Evolutionary conservation across 2,888 invertebrate species (phyloP).

Genomic region (Tipula lateralis): DNA sequence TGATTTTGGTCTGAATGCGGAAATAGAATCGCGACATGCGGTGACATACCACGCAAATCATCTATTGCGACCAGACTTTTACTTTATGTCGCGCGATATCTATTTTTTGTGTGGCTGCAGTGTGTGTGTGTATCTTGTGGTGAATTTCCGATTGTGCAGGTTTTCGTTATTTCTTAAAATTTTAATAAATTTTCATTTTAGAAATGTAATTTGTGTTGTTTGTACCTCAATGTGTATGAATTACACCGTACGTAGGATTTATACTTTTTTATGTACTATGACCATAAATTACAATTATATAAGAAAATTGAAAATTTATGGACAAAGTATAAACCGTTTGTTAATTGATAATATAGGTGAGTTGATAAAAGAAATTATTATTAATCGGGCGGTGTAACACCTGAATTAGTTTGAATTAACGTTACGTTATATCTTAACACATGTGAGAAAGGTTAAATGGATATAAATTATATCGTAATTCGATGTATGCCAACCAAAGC

Average conservation of each 20-base stretch:
- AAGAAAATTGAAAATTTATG: conserved; percentile 4
- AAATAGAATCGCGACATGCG: not conserved
- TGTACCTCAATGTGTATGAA: not conserved
- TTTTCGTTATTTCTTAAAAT: not conserved
- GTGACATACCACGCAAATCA: not conserved
- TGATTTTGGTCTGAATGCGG: not conserved
- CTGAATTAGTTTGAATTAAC: not conserved
- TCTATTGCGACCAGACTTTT: not conserved
- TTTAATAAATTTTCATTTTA: conserved; percentile 8
- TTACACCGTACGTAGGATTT: not conserved
- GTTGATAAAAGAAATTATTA: not conserved
- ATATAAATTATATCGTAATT: not conserved
- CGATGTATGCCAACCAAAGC: not conserved
- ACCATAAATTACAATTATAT: not conserved
- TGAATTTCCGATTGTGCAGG: not conserved
- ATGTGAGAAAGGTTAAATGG: not conserved
- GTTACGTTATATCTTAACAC: not conserved
- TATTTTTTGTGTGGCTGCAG: not conserved
- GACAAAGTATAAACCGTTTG: not conserved
- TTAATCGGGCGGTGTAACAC: not conserved
- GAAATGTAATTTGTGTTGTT: not conserved
- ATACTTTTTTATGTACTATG: not conserved
- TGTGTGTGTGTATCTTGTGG: not conserved
- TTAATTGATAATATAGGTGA: not conserved
- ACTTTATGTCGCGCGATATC: not conserved